Conservation (phyloP, 2,797 vertebrate genomes). For the Buphagus erythrorhynchus region DNA sequence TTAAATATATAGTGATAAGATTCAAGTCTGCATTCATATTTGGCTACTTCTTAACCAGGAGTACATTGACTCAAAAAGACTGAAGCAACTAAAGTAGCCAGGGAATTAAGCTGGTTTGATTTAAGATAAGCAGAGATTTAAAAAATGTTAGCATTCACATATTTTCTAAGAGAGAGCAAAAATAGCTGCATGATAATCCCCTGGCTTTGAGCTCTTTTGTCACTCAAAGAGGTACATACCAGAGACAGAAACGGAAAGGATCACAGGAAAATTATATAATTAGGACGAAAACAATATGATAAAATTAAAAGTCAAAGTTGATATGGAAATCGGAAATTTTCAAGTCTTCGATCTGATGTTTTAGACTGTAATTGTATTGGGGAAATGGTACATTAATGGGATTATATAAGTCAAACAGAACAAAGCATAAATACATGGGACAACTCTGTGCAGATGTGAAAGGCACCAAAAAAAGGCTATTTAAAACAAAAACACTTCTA, state of each 20-base stretch:
- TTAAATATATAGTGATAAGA: not conserved
- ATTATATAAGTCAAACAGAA: not conserved
- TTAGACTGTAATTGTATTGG: not conserved
- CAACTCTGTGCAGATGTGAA: not conserved
- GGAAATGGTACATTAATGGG: not conserved
- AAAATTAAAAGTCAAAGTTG: not conserved
- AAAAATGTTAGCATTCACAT: not conserved
- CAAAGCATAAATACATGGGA: not conserved
- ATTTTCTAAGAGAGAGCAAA: not conserved
- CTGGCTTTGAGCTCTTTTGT: too few species aligned
- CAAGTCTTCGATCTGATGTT: not conserved
- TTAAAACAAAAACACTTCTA: not conserved
- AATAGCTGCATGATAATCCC: not conserved
- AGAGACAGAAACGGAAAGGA: not conserved
- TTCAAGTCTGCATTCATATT: not conserved
- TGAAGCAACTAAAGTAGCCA: not conserved
- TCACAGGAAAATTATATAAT: not conserved
- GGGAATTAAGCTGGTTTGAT: not conserved
- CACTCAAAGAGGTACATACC: not conserved
- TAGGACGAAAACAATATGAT: not conserved
- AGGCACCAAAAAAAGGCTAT: rapidly evolving
- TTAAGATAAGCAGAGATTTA: not conserved
- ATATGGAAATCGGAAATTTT: not conserved
- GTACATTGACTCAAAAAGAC: not conserved
- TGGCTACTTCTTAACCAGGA: not conserved